phyloP scores from a whole-genome alignment of 2,888 invertebrate species.

The Hetaerina titia region DNA sequence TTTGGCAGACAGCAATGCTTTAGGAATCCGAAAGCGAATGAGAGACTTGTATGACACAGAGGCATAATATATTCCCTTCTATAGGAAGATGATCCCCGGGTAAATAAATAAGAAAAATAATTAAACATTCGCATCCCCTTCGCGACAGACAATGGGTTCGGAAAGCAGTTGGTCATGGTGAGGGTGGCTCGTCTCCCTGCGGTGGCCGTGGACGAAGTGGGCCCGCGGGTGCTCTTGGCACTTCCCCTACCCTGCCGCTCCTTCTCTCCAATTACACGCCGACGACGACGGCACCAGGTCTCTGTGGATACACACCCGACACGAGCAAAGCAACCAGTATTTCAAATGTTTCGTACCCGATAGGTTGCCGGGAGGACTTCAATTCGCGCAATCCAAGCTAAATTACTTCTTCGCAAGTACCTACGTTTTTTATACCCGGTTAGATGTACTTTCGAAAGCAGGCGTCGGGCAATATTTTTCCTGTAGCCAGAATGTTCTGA shows the following conservation, averaged over 20 bases:
- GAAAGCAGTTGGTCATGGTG: neutral
- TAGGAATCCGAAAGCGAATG: neutral
- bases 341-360: too few species aligned
- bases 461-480: too few species aligned
- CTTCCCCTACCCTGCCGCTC: neutral
- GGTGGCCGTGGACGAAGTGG: neutral
- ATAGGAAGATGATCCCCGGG: neutral
- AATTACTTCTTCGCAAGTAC: too few species aligned
- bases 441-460: too few species aligned
- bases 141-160: neutral
- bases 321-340: neutral
- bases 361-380: too few species aligned
- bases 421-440: too few species aligned
- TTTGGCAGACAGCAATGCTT: neutral
- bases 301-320: neutral
- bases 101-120: neutral
- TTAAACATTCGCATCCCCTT: neutral
- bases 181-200: neutral
- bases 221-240: neutral
- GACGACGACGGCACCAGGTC: neutral
- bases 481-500: too few species aligned
- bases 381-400: too few species aligned
- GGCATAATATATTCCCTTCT: neutral
- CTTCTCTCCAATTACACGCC: neutral
- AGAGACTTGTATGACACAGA: neutral